Evolutionary conservation across 1,140 invertebrate genomes (phyloP), one percentile per base, ranked within the genome.

Genomic region (Zaprionus camerounensis): DNA sequence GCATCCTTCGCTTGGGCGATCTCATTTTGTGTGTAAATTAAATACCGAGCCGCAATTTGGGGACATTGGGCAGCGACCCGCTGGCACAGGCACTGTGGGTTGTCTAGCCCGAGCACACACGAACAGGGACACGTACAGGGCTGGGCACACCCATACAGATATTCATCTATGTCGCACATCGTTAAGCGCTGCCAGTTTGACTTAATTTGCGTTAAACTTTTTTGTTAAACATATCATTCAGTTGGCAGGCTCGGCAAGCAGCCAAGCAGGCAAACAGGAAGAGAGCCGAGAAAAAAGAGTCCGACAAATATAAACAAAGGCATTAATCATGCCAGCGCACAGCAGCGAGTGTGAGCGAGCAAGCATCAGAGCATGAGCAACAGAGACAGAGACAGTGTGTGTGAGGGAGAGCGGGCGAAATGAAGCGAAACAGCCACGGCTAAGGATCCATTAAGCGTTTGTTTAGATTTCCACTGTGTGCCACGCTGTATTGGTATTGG

Each of bases 141-240:
- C 41, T 17, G 44, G 38, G 24, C 57, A 74, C 56, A 69, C 58
- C 34, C 49, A 78, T 46, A 76, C 15, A 71, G 58, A 79, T 81
- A 90, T 88, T 81, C 81, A 76, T 90, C 84, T 81, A 81, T 90
- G 84, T 90, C 78, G 84, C 84, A 90, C 85, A 90, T 85, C 81
- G 85, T 90, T 90, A 88, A 80, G 85, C 84, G 85, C 78, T 90
- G 85, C 81, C 85, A 85, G 85, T 88, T 88, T 90, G 85, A 90
- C 85, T 88, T 90, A 88, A 88, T 88, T 88, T 88, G 85, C 79
- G 85, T 90, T 88, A 88, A 90, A 88, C 85, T 88, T 88, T 88
- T 88, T 88, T 76, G 85, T 81, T 82, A 82, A 90, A 81, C 85
- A 90, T 90, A 88, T 83, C 78, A 88, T 78, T 80, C 80, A 59